Evolutionary conservation across 2,797 vertebrate genomes (phyloP).

Genomic region (Peromyscus eremicus): DNA sequence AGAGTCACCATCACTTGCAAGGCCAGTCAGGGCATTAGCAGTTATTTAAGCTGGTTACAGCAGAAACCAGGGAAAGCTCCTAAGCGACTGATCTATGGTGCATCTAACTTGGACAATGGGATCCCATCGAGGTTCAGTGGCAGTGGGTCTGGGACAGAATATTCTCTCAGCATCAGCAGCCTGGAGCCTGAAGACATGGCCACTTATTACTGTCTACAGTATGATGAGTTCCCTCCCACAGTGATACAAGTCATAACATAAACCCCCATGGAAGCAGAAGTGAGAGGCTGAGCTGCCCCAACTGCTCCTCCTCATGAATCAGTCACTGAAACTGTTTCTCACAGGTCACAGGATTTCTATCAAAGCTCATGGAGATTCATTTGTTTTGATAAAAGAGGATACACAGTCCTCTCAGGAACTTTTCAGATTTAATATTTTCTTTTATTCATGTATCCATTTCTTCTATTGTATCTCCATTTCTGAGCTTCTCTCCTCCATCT

Average conservation of each 20-base stretch:
- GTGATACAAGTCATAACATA: not conserved
- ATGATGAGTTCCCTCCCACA: not conserved
- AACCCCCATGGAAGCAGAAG: not conserved
- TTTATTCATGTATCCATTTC: too few species aligned
- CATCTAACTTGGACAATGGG: rapidly evolving
- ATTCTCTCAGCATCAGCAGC: not conserved
- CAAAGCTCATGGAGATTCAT: not conserved
- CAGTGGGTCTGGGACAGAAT: not conserved
- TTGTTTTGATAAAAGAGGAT: not conserved
- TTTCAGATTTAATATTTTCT: too few species aligned
- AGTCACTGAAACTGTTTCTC: not conserved
- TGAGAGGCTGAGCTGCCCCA: not conserved
- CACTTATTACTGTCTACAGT: too few species aligned
- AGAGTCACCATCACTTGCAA: not conserved
- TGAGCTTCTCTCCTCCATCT: too few species aligned
- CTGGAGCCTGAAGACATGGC: not conserved
- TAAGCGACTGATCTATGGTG: not conserved
- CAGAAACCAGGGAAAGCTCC: not conserved
- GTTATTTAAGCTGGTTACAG: not conserved
- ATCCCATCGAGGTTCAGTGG: not conserved
- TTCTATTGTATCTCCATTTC: too few species aligned
- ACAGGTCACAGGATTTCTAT: too few species aligned
- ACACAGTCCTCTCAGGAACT: too few species aligned
- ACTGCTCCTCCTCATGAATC: not conserved
- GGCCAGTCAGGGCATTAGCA: not conserved